Evolutionary conservation across 2,113 vertebrate species (phyloP).

Genomic region (Semnornis frantzii): DNA sequence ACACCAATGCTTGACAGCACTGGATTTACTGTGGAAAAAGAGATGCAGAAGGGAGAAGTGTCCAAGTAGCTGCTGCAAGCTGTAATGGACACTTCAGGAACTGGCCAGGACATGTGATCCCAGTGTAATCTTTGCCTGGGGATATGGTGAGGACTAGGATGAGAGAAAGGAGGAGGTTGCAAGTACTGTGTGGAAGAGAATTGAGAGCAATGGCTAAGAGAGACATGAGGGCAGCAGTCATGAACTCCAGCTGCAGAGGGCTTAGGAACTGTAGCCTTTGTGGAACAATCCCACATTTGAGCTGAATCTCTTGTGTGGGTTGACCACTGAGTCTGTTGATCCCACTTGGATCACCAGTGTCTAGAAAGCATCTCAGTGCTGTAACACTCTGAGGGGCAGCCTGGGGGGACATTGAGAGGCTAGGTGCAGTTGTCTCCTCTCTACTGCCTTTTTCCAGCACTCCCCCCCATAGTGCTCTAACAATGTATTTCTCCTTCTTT

Average conservation of each 20-base stretch:
- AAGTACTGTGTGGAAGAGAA: background rate
- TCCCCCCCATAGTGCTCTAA: background rate
- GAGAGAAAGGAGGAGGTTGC: background rate
- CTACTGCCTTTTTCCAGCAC: background rate
- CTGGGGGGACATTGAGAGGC: background rate
- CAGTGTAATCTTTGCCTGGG: background rate
- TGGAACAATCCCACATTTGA: background rate
- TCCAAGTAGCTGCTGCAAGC: background rate
- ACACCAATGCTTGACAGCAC: background rate
- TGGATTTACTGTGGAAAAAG: background rate
- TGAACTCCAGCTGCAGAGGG: background rate
- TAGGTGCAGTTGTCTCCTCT: background rate
- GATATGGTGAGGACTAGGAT: background rate
- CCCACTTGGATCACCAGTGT: fast-evolving
- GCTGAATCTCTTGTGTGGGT: background rate
- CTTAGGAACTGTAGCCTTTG: background rate
- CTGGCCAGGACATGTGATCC: background rate
- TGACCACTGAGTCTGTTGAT: background rate
- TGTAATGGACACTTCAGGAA: background rate
- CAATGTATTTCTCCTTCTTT: background rate
- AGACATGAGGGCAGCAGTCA: background rate
- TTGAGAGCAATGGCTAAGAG: fast-evolving
- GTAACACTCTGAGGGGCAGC: background rate
- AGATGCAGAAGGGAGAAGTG: background rate
- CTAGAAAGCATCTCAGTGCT: background rate